Base-by-base conservation (phyloP, 2,888 invertebrate genomes). In the Lysandra coridon region DNA sequence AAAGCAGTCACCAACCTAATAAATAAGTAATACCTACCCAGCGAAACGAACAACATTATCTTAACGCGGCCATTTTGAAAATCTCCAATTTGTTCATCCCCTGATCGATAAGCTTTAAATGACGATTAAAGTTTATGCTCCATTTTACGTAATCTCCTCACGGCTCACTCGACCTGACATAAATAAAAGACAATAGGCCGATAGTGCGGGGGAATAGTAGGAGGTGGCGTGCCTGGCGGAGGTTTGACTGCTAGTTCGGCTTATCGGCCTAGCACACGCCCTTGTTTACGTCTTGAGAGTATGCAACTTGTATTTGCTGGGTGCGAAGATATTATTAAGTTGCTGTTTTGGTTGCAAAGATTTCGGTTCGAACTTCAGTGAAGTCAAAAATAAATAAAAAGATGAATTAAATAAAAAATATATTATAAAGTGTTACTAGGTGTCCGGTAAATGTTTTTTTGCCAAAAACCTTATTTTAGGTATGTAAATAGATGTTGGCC, bases 181-280 rank as follows among this genome's bases (percentile, higher is more conserved):
- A 85, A 85, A 85, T 84, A 88, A 89, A 90, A 89, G 87, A 88
- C 88, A 91, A 90, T 88, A 87, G 87, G 84, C 84, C 82, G 84
- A 82, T 84, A 84, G 87, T 87, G 88, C 90, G 88, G 87, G 87
- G 86, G 88, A 88, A 88, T 88, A 87, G 86, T 83, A 85, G 84
- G 84, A 87, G 87, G 86, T 78, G 77, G 79, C 76, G 80, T 79
- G 79, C 77, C 82, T 81, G 80, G 78, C 79, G 80, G 79, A 81
- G 81, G 81, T 82, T 83, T 80, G 78, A 82, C 80, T 83, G 80
- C 83, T 79, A 62, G 62, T 83, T 69, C 81, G 88, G 89, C 91
- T 94, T 94, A 95, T 95, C 94, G 89, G 89, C 85, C 87, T 86
- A 88, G 87, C 92, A 91, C 91, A 93, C 92, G 87, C 91, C 88